Conservation (phyloP, 1,140 invertebrate genomes). For the Drosophila burlai region DNA sequence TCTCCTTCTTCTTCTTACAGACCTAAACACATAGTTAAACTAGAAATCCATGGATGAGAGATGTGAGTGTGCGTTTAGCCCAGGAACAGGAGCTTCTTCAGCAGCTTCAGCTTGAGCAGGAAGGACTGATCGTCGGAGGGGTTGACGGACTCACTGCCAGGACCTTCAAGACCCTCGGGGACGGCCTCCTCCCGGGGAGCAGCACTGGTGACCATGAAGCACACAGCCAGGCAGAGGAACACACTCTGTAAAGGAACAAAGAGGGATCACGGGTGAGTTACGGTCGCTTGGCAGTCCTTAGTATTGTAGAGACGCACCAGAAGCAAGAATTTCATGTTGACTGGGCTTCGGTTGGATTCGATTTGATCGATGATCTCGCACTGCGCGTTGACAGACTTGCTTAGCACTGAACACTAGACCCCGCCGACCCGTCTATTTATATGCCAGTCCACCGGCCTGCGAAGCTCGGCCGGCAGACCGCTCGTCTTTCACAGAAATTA, state of each 20-base stretch:
- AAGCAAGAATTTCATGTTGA: conserved; percentile 77
- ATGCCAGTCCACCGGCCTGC: conserved; percentile 39
- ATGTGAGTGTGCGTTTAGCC: conserved; percentile 47
- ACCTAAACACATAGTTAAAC: conserved; percentile 51
- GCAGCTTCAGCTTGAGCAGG: conserved; percentile 72
- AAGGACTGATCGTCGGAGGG: conserved; percentile 76
- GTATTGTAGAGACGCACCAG: conserved; percentile 60
- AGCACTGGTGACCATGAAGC: conserved; percentile 63
- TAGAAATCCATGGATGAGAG: conserved; percentile 31
- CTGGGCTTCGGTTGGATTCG: conserved; percentile 23
- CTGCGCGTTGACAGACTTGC: conserved; percentile 59
- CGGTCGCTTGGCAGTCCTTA: conserved; percentile 4
- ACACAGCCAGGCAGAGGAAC: conserved; percentile 72
- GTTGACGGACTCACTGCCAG: conserved; percentile 61
- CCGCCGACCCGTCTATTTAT: conserved; percentile 69
- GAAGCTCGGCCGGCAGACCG: conserved; percentile 35
- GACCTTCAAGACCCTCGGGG: conserved; percentile 75
- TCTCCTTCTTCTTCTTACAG: conserved; percentile 12
- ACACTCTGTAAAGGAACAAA: conserved; percentile 57
- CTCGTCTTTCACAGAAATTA: conserved; percentile 71
- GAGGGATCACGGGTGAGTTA: conserved; percentile 14
- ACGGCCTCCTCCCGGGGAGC: conserved; percentile 78
- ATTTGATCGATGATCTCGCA: conserved; percentile 60
- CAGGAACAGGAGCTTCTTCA: conserved; percentile 78
- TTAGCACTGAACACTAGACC: conserved; percentile 68